Base-by-base conservation (phyloP, 2,888 invertebrate genomes). In the Capitulum mitella region DNA sequence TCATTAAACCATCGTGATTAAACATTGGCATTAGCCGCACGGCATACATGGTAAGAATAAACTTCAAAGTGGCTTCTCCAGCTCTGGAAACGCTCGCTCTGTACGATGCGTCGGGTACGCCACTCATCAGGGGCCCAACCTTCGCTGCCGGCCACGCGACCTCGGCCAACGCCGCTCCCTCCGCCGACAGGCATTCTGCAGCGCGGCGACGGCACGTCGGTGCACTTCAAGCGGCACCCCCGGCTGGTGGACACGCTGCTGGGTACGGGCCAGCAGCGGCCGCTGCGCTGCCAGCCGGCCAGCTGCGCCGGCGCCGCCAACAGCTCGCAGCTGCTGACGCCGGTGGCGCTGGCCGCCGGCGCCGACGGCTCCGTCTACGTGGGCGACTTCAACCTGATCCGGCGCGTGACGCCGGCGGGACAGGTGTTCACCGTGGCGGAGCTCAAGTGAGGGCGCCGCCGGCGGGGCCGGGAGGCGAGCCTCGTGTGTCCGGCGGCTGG, bases 121-220 rank as follows among this genome's bases (percentile, higher is more conserved):
- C n/a, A n/a, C n/a, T n/a, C n/a, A n/a, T n/a, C n/a, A n/a, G n/a
- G n/a, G n/a, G n/a, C n/a, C n/a, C n/a, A n/a, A n/a, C n/a, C n/a
- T n/a, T n/a, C n/a, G n/a, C n/a, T n/a, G n/a, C n/a, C n/a, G n/a
- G n/a, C n/a, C n/a, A n/a, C n/a, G n/a, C n/a, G n/a, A n/a, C n/a
- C n/a, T n/a, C n/a, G n/a, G n/a, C n/a, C n/a, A n/a, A 37, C 5
- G 22, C 37, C 46, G 22, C 26, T 14, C 51, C 70, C 22, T 37
- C 43, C 14, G 51, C 29, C 29, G 37, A 5, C 78, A 92, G 93
- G 97, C 34, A 97, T 98, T 81, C 88, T 99, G 76, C 98, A 98
- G 86, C 97, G 97, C 85, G 99, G 99, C 70, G 97, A 98, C 85
- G 98, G 99, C 79, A 94, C 95, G 1, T 92, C 96, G 54, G 89